Percentiles rank a stretch among this genome's conserved stretches.
Conservation (phyloP, 1,140 invertebrate species). For the Oreohelix idahoensis region DNA sequence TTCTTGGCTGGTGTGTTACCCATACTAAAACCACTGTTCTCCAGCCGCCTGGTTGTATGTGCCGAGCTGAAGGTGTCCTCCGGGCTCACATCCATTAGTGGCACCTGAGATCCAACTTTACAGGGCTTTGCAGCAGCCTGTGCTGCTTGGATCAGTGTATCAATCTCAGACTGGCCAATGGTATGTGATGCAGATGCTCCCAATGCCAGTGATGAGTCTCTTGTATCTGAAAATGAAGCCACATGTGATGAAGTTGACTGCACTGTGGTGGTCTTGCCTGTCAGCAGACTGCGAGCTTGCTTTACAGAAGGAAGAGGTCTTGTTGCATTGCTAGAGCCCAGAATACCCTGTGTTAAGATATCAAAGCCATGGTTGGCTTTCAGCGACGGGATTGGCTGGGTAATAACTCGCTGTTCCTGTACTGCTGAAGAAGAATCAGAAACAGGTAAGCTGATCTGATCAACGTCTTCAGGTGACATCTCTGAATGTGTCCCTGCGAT, state of each 20-base stretch:
- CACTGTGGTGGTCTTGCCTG: neutral
- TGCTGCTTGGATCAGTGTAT: conserved; percentile 19
- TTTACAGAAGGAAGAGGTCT: neutral
- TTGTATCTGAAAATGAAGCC: neutral
- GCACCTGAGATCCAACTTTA: neutral
- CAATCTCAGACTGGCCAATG: conserved; percentile 12
- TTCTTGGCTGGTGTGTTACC: neutral
- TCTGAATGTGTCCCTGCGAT: neutral
- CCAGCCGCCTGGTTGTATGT: neutral
- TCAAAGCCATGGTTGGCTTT: conserved; percentile 37
- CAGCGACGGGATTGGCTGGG: conserved; percentile 31
- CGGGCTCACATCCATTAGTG: neutral
- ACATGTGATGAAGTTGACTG: neutral
- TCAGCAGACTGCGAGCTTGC: conserved; percentile 25
- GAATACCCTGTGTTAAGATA: conserved; percentile 33
- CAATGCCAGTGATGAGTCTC: neutral
- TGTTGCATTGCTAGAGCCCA: neutral
- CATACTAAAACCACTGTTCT: neutral
- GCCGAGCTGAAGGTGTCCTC: neutral
- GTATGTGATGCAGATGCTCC: neutral
- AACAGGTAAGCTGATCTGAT: neutral
- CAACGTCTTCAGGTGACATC: neutral
- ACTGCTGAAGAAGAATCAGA: neutral
- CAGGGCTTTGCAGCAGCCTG: conserved; percentile 21
- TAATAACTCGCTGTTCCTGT: conserved; percentile 21